Evolutionary conservation across 2,888 invertebrate genomes (phyloP).

Genomic region (Tetanocera ferruginea): DNA sequence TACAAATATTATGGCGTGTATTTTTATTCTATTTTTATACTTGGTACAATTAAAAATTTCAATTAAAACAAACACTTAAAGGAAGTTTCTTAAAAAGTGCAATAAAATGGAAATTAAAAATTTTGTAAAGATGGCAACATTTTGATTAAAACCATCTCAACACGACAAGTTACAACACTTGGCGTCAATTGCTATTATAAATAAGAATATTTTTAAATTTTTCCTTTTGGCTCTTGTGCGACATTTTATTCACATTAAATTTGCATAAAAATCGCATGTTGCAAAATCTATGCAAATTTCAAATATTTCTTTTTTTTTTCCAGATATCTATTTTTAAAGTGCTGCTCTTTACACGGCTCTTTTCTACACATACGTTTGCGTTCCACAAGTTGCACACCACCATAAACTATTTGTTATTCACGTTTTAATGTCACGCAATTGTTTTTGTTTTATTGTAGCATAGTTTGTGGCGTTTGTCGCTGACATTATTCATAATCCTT

Average conservation of each 20-base stretch:
- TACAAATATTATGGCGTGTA: neutral
- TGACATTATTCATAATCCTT: conserved; percentile 3
- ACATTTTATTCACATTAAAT: conserved; percentile 1
- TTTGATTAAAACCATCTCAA: neutral
- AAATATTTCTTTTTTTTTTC: neutral
- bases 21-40: neutral
- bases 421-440: conserved; percentile 29
- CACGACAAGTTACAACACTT: neutral
- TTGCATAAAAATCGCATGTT: conserved; percentile 27
- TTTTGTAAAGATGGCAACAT: neutral
- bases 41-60: neutral
- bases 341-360: neutral
- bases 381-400: neutral
- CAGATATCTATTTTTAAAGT: neutral
- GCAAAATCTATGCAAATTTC: conserved; percentile 27
- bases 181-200: neutral
- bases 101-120: no score
- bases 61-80: neutral
- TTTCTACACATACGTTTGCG: neutral
- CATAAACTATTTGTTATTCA: conserved; percentile 10
- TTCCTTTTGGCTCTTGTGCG: neutral
- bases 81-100: neutral
- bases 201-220: no score
- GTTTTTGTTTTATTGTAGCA: neutral
- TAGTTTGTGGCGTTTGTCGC: neutral